These are phyloP conservation scores for Pelvicachromis taeniatus DNA, from an alignment of 2,113 vertebrate species.

Conservation along the genomic window DNA sequence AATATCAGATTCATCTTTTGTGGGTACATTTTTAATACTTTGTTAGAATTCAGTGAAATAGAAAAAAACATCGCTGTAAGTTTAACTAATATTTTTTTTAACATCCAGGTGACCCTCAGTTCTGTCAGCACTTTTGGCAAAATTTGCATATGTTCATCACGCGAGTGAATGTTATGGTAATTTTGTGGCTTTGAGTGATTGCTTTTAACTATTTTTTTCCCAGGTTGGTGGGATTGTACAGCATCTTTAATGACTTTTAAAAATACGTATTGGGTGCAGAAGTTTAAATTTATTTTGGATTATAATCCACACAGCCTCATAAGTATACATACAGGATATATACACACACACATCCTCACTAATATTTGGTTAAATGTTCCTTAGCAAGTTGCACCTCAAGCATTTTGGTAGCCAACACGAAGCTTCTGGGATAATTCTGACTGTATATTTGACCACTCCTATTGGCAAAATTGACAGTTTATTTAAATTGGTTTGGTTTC, in stretches of 20 bases:
- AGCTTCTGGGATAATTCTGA: background rate
- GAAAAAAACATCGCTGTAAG: background rate
- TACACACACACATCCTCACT: accelerated
- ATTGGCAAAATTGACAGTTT: background rate
- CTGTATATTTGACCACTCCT: background rate
- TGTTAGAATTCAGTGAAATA: background rate
- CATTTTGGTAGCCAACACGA: background rate
- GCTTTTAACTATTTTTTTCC: background rate
- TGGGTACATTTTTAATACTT: background rate
- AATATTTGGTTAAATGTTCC: background rate
- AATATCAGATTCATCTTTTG: background rate
- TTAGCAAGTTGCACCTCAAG: background rate
- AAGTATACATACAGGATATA: background rate
- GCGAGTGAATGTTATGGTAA: too few species aligned
- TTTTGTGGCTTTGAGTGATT: too few species aligned
- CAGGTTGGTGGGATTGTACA: background rate
- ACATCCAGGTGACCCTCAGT: background rate
- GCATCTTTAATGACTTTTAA: background rate
- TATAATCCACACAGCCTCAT: background rate
- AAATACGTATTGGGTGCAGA: background rate
- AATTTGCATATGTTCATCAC: background rate
- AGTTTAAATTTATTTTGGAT: background rate
- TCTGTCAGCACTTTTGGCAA: background rate
- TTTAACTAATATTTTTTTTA: background rate
- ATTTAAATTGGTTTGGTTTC: background rate